phyloP scores from a whole-genome alignment of 2,113 vertebrate species.

The Indicator maculatus region DNA sequence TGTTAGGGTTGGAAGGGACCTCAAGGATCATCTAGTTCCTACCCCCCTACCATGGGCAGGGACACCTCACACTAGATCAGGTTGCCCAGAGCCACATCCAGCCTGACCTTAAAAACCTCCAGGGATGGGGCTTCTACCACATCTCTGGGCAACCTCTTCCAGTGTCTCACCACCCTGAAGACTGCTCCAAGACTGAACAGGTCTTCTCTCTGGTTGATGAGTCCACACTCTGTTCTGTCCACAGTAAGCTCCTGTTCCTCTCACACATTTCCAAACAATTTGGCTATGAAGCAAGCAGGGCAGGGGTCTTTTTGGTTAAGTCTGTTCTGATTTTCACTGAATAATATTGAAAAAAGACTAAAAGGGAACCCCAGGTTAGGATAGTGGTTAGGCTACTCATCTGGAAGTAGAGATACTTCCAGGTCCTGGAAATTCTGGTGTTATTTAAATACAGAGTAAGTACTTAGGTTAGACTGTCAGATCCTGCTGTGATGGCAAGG shows the following conservation, averaged over 20 bases:
- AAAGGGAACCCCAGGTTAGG: not conserved
- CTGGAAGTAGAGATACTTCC: not conserved
- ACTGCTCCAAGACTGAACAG: not conserved
- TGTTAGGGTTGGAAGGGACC: no score
- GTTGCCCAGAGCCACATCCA: no score
- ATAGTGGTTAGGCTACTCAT: not conserved
- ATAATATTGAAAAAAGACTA: not conserved
- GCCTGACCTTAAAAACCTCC: no score
- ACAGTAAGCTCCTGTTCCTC: rapidly evolving
- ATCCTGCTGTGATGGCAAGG: not conserved
- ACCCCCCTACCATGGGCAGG: no score
- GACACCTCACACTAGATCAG: no score
- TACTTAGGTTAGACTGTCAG: not conserved
- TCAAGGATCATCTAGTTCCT: no score
- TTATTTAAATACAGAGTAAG: not conserved
- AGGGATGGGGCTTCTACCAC: no score
- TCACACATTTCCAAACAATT: rapidly evolving
- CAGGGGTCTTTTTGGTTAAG: not conserved
- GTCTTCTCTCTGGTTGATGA: not conserved
- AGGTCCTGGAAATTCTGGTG: not conserved
- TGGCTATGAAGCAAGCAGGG: not conserved
- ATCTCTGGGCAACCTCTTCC: no score
- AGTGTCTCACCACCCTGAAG: no score
- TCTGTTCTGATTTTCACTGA: not conserved
- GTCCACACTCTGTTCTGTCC: not conserved